Conservation (phyloP, 1,140 invertebrate species). For the Euwallacea fornicatus region DNA sequence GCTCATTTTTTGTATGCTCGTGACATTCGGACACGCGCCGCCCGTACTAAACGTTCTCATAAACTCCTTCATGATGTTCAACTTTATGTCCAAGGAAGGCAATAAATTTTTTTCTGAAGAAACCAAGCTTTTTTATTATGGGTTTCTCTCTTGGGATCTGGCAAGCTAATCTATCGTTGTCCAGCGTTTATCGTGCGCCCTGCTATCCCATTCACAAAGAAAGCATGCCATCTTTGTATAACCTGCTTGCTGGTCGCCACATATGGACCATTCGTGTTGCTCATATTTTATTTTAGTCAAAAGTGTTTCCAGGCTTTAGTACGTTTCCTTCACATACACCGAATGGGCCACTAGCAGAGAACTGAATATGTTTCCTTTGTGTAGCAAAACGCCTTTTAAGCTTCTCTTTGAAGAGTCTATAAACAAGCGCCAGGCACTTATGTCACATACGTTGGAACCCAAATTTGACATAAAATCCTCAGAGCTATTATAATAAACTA, state of each 20-base stretch:
- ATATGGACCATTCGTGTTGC: too few species aligned
- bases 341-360: not conserved
- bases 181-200: not conserved
- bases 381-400: not conserved
- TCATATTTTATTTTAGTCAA: too few species aligned
- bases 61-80: not conserved
- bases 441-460: not conserved
- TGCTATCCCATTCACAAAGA: conserved; percentile 5
- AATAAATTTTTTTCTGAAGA: not conserved
- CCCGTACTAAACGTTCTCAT: not conserved
- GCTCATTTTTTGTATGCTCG: not conserved
- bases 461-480: not conserved
- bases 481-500: not conserved
- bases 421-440: not conserved
- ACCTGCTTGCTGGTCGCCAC: not conserved
- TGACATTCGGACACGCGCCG: not conserved
- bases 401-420: not conserved
- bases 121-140: not conserved
- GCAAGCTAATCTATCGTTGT: not conserved
- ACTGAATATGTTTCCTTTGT: not conserved
- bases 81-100: not conserved
- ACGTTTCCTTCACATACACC: not conserved
- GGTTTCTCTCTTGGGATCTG: not conserved
- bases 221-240: not conserved
- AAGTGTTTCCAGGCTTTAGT: not conserved